These are phyloP conservation scores for Syngnathus typhle DNA, from an alignment of 2,113 vertebrate species.

Conservation along the genomic window DNA sequence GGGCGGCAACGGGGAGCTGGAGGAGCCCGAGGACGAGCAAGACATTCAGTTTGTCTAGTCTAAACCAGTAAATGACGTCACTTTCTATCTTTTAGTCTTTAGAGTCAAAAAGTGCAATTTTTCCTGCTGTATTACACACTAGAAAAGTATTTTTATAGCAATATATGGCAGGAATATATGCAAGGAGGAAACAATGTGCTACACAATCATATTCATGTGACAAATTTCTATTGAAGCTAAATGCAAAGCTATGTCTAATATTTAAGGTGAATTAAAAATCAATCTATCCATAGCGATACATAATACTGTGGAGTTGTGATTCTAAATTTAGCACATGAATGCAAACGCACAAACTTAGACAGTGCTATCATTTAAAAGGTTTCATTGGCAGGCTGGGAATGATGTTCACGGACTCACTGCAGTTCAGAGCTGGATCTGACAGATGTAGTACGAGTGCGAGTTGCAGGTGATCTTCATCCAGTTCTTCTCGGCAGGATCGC, in stretches of 20 bases:
- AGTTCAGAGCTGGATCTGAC: conserved; percentile 34
- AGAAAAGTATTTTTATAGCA: conserved; percentile 54
- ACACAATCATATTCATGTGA: conserved; percentile 27
- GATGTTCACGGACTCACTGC: background rate
- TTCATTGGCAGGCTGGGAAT: background rate
- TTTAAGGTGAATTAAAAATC: too few relatives aligned
- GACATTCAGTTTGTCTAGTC: conserved; percentile 52
- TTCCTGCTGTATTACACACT: conserved; percentile 53
- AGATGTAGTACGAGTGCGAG: conserved; percentile 51
- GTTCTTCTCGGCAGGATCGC: conserved; percentile 5
- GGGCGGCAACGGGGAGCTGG: conserved; percentile 54
- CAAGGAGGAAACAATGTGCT: conserved; percentile 1
- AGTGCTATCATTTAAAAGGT: background rate
- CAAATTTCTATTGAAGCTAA: conserved; percentile 27
- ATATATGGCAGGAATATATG: conserved; percentile 3
- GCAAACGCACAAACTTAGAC: background rate
- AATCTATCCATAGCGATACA: too few relatives aligned
- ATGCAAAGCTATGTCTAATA: background rate
- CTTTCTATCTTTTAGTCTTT: conserved; percentile 4
- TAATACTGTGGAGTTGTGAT: too few relatives aligned
- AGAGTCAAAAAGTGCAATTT: conserved; percentile 40
- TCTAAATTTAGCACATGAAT: background rate
- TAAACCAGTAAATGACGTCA: background rate
- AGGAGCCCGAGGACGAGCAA: conserved; percentile 35
- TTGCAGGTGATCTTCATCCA: conserved; percentile 35